Conservation (phyloP, 2,888 invertebrate species). For the Lysandra bellargus region DNA sequence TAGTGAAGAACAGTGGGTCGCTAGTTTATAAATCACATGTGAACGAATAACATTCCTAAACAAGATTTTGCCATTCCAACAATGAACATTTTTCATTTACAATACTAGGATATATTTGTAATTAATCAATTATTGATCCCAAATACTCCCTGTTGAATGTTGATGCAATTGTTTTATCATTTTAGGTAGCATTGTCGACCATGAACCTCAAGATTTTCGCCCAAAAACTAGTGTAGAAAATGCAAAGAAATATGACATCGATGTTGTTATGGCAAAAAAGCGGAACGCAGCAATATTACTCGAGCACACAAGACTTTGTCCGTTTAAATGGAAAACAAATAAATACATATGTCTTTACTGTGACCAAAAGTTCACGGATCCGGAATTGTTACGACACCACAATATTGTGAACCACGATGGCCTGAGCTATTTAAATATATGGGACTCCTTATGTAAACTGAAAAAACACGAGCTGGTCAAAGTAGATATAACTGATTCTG, state of each 20-base stretch:
- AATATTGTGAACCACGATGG: constrained; percentile 47
- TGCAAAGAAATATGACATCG: constrained; percentile 45
- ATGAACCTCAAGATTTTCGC: constrained; percentile 36
- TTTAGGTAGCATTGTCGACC: constrained; percentile 62
- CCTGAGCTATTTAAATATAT: constrained; percentile 48
- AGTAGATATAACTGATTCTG: constrained; percentile 61
- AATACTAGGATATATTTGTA: no score
- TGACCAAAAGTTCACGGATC: constrained; percentile 58
- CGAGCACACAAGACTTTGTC: constrained; percentile 62
- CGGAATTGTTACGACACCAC: constrained; percentile 55
- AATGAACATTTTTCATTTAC: no score
- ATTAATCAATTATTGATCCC: not conserved
- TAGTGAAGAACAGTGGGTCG: no score
- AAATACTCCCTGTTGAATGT: constrained; percentile 37
- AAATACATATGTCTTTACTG: constrained; percentile 67
- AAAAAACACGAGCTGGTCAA: constrained; percentile 66
- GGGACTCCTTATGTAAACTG: constrained; percentile 52
- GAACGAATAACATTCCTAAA: no score
- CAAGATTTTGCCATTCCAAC: no score
- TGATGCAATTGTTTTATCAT: constrained; percentile 60
- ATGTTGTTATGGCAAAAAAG: constrained; percentile 56
- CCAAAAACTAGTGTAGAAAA: constrained; percentile 46
- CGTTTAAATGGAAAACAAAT: constrained; percentile 70
- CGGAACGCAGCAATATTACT: constrained; percentile 56
- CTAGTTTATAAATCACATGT: no score